Conservation (phyloP, 1,140 invertebrate genomes). For the Caenorhabditis brenneri region DNA sequence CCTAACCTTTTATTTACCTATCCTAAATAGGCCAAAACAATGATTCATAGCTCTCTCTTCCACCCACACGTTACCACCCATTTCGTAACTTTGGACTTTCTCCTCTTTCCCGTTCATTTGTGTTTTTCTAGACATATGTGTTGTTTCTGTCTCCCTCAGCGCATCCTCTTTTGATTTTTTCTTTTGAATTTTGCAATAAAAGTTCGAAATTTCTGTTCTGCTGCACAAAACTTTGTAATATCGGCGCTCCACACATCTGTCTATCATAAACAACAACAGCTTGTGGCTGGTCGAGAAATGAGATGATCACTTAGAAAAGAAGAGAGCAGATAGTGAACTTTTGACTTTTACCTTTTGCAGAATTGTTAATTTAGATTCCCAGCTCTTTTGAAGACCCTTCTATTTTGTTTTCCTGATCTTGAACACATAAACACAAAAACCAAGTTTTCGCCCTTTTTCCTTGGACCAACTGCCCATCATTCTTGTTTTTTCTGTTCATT, state of each 20-base stretch:
- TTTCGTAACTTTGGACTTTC: not conserved
- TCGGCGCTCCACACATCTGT: not conserved
- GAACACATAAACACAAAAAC: no score
- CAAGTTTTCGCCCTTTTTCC: not conserved
- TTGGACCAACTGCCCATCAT: not conserved
- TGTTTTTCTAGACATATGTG: no score
- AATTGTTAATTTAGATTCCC: no score
- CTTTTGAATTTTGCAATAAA: not conserved
- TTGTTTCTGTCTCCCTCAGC: no score
- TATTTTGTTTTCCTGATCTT: not conserved
- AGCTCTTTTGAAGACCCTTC: not conserved
- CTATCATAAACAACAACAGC: not conserved
- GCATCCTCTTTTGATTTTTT: not conserved
- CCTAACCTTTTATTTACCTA: no score
- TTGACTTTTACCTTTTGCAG: not conserved
- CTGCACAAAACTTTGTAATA: not conserved
- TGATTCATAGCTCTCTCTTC: not conserved
- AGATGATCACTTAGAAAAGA: no score
- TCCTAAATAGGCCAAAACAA: no score
- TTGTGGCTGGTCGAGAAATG: not conserved
- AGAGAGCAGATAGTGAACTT: no score
- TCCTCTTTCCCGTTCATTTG: not conserved
- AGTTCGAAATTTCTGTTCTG: not conserved
- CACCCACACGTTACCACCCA: not conserved
- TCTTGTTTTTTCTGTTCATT: not conserved